Conservation (phyloP, 2,113 vertebrate genomes). For the Saccopteryx bilineata region DNA sequence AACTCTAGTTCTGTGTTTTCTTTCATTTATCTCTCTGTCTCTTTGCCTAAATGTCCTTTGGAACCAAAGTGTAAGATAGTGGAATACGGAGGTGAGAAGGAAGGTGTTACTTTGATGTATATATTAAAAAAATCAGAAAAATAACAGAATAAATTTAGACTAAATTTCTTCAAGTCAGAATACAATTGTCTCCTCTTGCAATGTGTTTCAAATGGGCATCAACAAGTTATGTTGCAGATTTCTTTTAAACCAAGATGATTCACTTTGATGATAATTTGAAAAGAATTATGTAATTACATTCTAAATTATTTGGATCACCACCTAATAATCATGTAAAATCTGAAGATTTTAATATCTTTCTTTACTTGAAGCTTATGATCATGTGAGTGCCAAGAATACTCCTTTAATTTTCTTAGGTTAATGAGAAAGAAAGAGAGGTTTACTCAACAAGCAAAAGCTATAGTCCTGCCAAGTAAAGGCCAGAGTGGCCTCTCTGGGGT, state of each 20-base stretch:
- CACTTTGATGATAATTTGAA: neutral
- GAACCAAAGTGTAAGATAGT: neutral
- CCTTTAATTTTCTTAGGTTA: constrained; percentile 14
- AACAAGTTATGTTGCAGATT: neutral
- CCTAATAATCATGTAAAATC: neutral
- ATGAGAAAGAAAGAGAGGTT: neutral
- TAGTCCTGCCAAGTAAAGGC: neutral
- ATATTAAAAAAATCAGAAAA: constrained; percentile 17
- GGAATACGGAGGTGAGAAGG: neutral
- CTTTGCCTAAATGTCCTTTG: neutral
- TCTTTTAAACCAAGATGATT: neutral
- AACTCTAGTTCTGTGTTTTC: neutral
- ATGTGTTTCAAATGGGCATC: neutral
- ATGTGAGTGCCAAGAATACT: neutral
- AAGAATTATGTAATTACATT: neutral
- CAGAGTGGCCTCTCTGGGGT: neutral
- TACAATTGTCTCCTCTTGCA: neutral
- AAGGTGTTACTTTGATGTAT: neutral
- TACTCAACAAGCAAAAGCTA: neutral
- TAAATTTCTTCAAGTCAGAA: neutral
- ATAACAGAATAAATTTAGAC: neutral
- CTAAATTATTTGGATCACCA: neutral
- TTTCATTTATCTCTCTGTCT: neutral
- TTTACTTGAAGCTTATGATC: neutral
- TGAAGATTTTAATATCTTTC: neutral